Evolutionary conservation across 2,888 invertebrate species (phyloP), one percentile per base, ranked within the genome.

Genomic region (Mystacides longicornis): DNA sequence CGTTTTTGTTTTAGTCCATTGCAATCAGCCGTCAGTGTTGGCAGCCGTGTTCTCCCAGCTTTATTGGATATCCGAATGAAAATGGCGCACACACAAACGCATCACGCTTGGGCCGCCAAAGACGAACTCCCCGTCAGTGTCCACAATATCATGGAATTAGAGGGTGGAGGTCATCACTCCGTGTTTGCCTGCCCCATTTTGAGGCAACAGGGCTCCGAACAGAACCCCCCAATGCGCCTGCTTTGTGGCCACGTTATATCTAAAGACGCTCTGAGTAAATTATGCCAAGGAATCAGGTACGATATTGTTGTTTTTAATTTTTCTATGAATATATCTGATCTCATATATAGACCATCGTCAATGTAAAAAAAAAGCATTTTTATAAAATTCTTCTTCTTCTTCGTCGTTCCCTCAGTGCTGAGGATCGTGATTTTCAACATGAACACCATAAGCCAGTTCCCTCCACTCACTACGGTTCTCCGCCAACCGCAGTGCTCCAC

Each of bases 141-240:
- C 11, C 19, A 19, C 5, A 45, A 45, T 21, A 45, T 45, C 4
- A 95, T 98, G 71, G 96, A 97, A 67, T 81, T 96, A 62, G 96
- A 95, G 54, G 93, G 93, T 62, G 89, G 89, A 66, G 86, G 92
- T 63, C 96, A 93, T 71, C 99, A 99, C 77, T 98, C 97, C 4
- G 91, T 97, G 68, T 99, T 99, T 77, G 96, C 98, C 20, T 99
- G 99, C 71, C 99, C 99, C 7, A 99, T 99, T 66, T 80, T 99
- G 59, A 83, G 97, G 54, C 97, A 97, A 69, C 98, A 98, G 71
- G 93, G 93, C 46, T 91, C 93, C 1, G 94, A 95, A 64, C 83
- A 83, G 64, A 99, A 99, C 80, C 99, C 99, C 55, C 98, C 99
- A 16, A 96, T 99, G 89, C 82, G 94, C 62, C 80, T 99, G 59